Base-by-base conservation (phyloP, 2,888 invertebrate species). In the Epiblema foenella region DNA sequence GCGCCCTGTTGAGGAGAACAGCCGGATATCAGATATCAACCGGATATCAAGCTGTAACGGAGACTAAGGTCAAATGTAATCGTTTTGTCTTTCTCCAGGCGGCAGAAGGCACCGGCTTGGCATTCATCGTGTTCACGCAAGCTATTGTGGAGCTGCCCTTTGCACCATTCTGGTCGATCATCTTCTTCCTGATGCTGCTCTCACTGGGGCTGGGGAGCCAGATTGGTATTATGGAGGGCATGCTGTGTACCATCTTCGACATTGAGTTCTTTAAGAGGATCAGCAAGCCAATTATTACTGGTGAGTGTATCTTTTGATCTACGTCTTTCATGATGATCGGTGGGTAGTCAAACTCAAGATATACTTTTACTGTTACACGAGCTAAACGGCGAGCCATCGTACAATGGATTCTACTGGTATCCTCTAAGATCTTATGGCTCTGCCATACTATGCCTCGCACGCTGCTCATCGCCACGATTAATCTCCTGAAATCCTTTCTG, bases 41-140 rank as follows among this genome's bases (percentile, higher is more conserved):
- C n/a, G n/a, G n/a, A n/a, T n/a, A n/a, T n/a, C n/a, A n/a, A n/a
- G n/a, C n/a, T n/a, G n/a, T n/a, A n/a, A n/a, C n/a, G n/a, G n/a
- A n/a, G n/a, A n/a, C n/a, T n/a, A n/a, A n/a, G n/a, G n/a, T n/a
- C n/a, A n/a, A n/a, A n/a, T n/a, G n/a, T 24, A 24, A 24, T 24
- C 24, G 24, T 68, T 64, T 24, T 56, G 10, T 33, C 52, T 75
- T 20, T 69, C 87, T 90, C 11, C 86, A 98, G 98, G 98, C 98
- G 29, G 98, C 98, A 39, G 98, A 98, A 92, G 99, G 99, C 60
- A 99, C 98, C 0, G 99, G 99, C 0, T 91, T 99, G 60, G 99
- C 98, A 0, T 99, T 99, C 89, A 98, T 99, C 75, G 98, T 99
- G n/a, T 98, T 99, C 93, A 98, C 99, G 0, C 98, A 99, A 87